Evolutionary conservation across 1,140 invertebrate species (phyloP), one percentile per base, ranked within the genome.

Genomic region (Drosophila watanabei): DNA sequence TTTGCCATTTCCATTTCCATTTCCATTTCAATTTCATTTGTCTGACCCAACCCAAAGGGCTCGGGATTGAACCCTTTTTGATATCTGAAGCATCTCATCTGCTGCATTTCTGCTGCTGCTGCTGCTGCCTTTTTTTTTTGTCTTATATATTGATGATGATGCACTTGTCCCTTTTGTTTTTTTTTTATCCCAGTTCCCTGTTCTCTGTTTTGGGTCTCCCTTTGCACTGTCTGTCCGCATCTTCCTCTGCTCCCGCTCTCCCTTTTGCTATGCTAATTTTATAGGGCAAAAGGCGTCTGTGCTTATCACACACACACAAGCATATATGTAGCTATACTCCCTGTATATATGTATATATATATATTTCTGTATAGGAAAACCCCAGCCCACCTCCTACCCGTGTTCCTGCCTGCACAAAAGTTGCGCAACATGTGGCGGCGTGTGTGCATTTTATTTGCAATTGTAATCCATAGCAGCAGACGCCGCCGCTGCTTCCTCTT

Each of bases 381-480:
- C 52, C 63, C 52, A 39, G 28, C 8, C 24, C 24, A 20, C 52
- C 41, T 39, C 39, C 57, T n/a, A n/a, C n/a, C 43, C 35, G n/a
- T 63, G 49, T 66, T 30, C 24, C 11, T 32, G 30, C 68, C 56
- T 63, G 81, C 72, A 69, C 63, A 57, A 78, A 88, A 77, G 76
- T 87, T 87, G 84, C 84, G 84, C 84, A 88, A 87, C 84, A 80
- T 87, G 66, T 77, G 51, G 46, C 35, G 46, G 66, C 66, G 64
- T 81, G 59, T 81, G 77, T 88, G 81, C 60, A 69, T 64, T 88
- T 80, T 89, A 87, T 87, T 87, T 89, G 84, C 85, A 88, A 88
- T 88, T 88, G 69, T 89, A 88, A 88, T 89, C 80, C 79, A 71
- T 80, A 62, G 45, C 68, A 62, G 37, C 58, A 58, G 43, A 24